Evolutionary conservation across 1,140 invertebrate species (phyloP).

Genomic region (Papilio polytes): DNA sequence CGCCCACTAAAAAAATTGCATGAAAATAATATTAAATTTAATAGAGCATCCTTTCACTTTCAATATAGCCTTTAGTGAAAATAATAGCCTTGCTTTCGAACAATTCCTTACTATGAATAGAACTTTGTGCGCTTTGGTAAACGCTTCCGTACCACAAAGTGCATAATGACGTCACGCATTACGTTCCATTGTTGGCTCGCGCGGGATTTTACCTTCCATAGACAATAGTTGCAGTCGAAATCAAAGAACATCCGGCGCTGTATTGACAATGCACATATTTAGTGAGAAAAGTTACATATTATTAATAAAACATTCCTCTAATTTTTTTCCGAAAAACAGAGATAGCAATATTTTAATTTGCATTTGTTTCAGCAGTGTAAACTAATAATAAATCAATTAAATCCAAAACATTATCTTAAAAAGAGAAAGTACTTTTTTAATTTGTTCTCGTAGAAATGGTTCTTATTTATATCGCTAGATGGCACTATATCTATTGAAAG

Average conservation of each 20-base stretch:
- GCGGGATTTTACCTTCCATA: slow-evolving; percentile 24
- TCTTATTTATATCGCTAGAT: not conserved
- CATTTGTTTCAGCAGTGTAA: too few species aligned
- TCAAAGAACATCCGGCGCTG: slow-evolving; percentile 5
- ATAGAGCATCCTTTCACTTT: not conserved
- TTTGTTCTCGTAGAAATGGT: not conserved
- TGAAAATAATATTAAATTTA: not conserved
- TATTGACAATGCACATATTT: not conserved
- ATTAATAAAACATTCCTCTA: not conserved
- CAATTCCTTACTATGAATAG: slow-evolving; percentile 15
- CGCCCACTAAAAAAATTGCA: not conserved
- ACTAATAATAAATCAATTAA: not conserved
- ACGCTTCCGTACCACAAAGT: slow-evolving; percentile 22
- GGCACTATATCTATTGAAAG: not conserved
- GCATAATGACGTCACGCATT: slow-evolving; percentile 26
- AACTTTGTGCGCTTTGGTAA: slow-evolving; percentile 25
- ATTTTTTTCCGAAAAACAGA: not conserved
- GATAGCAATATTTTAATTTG: not conserved
- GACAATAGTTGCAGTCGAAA: slow-evolving; percentile 8
- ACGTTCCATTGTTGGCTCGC: slow-evolving; percentile 14
- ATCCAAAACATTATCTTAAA: not conserved
- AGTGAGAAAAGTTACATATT: not conserved
- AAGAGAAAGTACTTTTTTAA: not conserved
- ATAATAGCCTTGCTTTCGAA: slow-evolving; percentile 13
- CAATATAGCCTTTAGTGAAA: slow-evolving; percentile 6